Percentiles rank a stretch among this genome's conserved stretches.
Conservation (phyloP, 2,113 vertebrate species). For the Scatophagus argus region DNA sequence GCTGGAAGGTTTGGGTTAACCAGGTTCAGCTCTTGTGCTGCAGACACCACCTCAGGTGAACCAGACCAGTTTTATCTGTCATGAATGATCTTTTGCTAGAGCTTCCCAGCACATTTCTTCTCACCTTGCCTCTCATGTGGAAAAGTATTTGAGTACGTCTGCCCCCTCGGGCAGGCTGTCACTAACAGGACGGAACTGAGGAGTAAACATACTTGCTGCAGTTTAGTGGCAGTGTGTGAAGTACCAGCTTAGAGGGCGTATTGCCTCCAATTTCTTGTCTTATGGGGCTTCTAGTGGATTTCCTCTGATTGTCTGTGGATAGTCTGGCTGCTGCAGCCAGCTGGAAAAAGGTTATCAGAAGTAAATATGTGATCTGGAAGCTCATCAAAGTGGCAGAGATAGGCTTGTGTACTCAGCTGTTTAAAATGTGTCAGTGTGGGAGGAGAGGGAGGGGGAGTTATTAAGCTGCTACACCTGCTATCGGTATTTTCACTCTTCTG, state of each 20-base stretch:
- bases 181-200: conserved; percentile 52
- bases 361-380: conserved; percentile 76
- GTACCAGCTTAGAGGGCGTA: conserved; percentile 35
- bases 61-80: conserved; percentile 47
- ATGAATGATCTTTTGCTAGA: conserved; percentile 16
- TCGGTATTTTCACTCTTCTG: conserved; percentile 39
- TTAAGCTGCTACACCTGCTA: conserved; percentile 66
- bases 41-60: conserved; percentile 26
- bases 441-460: conserved; percentile 24
- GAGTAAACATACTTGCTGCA: conserved; percentile 64
- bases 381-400: conserved; percentile 72
- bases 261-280: conserved; percentile 57
- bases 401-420: conserved; percentile 76
- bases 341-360: conserved; percentile 77
- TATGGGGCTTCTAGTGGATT: conserved; percentile 53
- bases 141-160: conserved; percentile 58
- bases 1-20: conserved; percentile 50
- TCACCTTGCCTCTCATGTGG: conserved; percentile 59
- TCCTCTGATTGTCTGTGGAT: conserved; percentile 61
- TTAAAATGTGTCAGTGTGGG: conserved; percentile 62
- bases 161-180: conserved; percentile 51
- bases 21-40: conserved; percentile 42
- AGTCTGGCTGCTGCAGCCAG: conserved; percentile 47
- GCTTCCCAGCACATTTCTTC: conserved; percentile 39
- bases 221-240: conserved; percentile 47